Evolutionary conservation across 1,140 invertebrate species (phyloP).

Genomic region (Apocrypta bakeri): DNA sequence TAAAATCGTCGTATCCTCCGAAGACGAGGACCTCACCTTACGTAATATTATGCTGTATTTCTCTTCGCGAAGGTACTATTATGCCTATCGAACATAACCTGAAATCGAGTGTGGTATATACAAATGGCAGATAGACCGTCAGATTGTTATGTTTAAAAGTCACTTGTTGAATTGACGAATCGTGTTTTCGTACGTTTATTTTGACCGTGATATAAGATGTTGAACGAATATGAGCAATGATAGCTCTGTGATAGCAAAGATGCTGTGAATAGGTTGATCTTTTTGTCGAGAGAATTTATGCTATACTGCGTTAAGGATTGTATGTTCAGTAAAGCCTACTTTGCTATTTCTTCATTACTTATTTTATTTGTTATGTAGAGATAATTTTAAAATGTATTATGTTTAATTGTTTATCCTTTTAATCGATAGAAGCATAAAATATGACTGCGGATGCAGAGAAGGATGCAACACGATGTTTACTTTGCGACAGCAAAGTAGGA

Average conservation of each 20-base stretch:
- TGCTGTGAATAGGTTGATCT: too few relatives aligned
- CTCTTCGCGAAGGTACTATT: background rate
- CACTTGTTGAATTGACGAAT: background rate
- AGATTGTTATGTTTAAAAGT: background rate
- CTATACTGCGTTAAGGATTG: too few relatives aligned
- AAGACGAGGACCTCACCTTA: slow-evolving; percentile 9
- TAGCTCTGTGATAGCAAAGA: too few relatives aligned
- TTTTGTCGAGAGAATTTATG: too few relatives aligned
- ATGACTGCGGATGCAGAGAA: slow-evolving; percentile 67
- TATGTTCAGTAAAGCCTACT: too few relatives aligned
- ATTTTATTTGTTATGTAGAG: too few relatives aligned
- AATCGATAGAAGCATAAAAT: slow-evolving; percentile 32
- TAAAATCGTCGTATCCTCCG: background rate
- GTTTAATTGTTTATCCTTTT: too few relatives aligned
- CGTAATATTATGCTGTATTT: background rate
- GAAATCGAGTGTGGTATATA: background rate
- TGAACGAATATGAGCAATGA: background rate
- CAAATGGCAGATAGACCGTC: background rate
- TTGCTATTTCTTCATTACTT: too few relatives aligned
- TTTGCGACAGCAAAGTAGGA: slow-evolving; percentile 76
- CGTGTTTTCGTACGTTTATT: background rate
- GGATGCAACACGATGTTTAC: slow-evolving; percentile 70
- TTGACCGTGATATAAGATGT: background rate
- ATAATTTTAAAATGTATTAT: too few relatives aligned
- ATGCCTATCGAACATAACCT: background rate